Conservation (phyloP, 2,797 vertebrate species). For the Synanceia verrucosa region DNA sequence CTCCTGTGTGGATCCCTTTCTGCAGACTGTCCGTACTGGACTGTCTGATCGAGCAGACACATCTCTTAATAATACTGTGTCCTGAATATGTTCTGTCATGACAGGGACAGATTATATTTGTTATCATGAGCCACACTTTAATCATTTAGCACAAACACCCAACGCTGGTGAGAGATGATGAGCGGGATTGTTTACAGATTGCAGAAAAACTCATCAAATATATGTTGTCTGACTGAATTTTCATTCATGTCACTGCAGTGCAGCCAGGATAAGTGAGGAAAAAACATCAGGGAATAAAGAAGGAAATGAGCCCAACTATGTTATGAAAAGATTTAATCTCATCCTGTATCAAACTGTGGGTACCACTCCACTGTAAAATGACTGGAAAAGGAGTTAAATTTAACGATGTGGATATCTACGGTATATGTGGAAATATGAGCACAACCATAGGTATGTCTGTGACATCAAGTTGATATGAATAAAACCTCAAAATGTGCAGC, state of each 20-base stretch:
- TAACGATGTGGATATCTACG: neutral
- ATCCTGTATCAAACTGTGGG: neutral
- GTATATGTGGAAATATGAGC: neutral
- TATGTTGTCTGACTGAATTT: neutral
- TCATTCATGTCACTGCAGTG: slow-evolving; percentile 1
- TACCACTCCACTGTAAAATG: neutral
- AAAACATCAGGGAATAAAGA: neutral
- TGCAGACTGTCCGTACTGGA: neutral
- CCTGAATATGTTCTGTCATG: neutral
- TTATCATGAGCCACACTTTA: slow-evolving; percentile 8
- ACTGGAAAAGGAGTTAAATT: neutral
- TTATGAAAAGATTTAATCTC: neutral
- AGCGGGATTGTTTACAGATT: neutral
- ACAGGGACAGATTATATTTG: neutral
- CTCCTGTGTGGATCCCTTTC: neutral
- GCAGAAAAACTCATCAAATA: slow-evolving; percentile 14
- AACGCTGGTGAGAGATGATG: neutral
- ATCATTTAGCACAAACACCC: neutral
- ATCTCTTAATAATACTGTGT: neutral
- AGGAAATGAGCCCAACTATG: neutral
- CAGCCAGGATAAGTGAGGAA: neutral
- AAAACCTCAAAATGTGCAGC: neutral
- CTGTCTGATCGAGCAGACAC: neutral
- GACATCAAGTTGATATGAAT: neutral
- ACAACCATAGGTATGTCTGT: neutral